Base-by-base conservation (phyloP, 2,113 vertebrate genomes). In the Herpailurus yagouaroundi region DNA sequence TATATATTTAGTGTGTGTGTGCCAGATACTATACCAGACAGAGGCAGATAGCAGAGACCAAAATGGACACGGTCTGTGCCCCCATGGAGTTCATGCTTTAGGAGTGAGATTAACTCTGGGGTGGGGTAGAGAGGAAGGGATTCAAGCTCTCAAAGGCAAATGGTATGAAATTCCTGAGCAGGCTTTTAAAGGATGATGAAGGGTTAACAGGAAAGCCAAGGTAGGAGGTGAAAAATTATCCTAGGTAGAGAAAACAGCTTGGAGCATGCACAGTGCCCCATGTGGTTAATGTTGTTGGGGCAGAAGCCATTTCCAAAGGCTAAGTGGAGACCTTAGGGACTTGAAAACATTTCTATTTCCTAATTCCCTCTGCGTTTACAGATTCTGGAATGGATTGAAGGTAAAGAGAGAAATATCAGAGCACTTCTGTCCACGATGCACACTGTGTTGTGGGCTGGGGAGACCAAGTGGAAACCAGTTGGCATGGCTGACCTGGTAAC, bases 371-470 rank as follows among this genome's bases (percentile, higher is more conserved):
- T 94, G 57, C 73, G 0, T 81, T n/a, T 97, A 63, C 96, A 99
- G 99, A 99, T 99, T 73, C 98, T 99, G 96, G 99, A 99, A 90
- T 99, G 99, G 99, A 99, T 99, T 69, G 99, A 99, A 98, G 99
- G 99, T 73, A 99, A 99, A 98, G 99, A 99, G 98, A 99, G 99
- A 94, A 99, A 99, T 69, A 99, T 99, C 98, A 99, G 99, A 77
- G 99, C 99, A 0, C 98, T 99, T 95, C 99, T 99, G 19, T 99
- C 99, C 97, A 99, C 99, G 3, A 99, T 99, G 99, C 99, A 99
- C 93, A 99, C 99, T 0, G 99, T 99, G 93, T 99, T 99, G 64
- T 99, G 99, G 99, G 99, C 99, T 94, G 99, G 99, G 31, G 99
- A 99, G 98, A 99, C 99, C 19, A 99, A 99, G 97, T 99, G 99